phyloP scores from a whole-genome alignment of 2,888 invertebrate species.

The Pollenia labialis region DNA sequence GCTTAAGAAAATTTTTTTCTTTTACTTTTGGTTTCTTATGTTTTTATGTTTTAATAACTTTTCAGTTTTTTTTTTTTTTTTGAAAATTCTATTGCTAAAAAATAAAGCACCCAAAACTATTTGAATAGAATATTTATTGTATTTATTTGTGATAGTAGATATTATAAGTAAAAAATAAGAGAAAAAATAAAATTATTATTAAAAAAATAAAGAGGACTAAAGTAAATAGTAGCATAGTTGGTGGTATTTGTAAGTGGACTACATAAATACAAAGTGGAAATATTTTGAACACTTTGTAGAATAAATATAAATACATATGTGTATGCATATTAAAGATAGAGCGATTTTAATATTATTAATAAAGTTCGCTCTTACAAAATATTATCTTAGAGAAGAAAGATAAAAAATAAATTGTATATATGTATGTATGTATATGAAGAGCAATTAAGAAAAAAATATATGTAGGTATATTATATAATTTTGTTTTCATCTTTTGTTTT shows the following conservation, averaged over 20 bases:
- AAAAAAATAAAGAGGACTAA: constrained; percentile 19
- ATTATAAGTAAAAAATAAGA: constrained; percentile 4
- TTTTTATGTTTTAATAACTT: no score
- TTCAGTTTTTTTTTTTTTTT: background rate
- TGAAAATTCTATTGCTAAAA: constrained; percentile 18
- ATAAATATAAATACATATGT: constrained; percentile 22
- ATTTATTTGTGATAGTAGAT: background rate
- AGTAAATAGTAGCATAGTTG: constrained; percentile 58
- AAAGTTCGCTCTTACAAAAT: constrained; percentile 12
- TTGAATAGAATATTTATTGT: constrained; percentile 26
- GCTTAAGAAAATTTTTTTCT: no score
- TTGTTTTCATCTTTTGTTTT: constrained; percentile 6
- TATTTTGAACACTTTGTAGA: constrained; percentile 47
- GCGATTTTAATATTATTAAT: constrained; percentile 10
- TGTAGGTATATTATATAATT: background rate
- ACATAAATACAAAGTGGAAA: constrained; percentile 58
- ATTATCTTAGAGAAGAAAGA: constrained; percentile 14
- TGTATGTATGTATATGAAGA: background rate
- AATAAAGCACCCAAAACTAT: constrained; percentile 27
- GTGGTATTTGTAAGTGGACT: constrained; percentile 62
- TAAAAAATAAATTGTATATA: constrained; percentile 6
- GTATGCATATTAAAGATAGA: constrained; percentile 18
- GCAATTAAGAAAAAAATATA: constrained; percentile 5
- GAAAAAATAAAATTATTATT: constrained; percentile 9
- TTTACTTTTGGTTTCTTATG: no score